A percentile compares a stretch with the other conserved stretches of the same genome.
Evolutionary conservation across 2,113 vertebrate genomes (phyloP).

Genomic region (Pelobates fuscus): DNA sequence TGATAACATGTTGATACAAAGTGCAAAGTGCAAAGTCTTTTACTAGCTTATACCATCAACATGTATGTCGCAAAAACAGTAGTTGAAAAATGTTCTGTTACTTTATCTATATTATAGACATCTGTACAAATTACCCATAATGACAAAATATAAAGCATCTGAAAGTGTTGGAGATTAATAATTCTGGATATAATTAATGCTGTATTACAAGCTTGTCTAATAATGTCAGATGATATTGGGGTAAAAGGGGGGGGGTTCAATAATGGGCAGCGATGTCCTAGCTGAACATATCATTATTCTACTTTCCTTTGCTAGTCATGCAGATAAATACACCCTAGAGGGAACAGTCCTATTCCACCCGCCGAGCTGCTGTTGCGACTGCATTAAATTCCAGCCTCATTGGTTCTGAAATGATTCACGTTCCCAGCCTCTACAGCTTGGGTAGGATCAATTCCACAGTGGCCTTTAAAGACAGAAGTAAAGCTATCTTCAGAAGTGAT

Average conservation of each 20-base stretch:
- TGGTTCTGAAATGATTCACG: constrained; percentile 52
- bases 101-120: not conserved
- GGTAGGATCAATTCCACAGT: constrained; percentile 11
- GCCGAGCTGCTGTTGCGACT: constrained; percentile 21
- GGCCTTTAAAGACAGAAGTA: constrained; percentile 48
- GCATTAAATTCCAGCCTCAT: constrained; percentile 45
- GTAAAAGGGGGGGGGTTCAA: constrained; percentile 9
- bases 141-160: not conserved
- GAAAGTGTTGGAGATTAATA: not conserved
- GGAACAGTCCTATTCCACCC: constrained; percentile 38
- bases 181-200: not conserved
- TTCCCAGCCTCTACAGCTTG: constrained; percentile 28
- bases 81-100: no score
- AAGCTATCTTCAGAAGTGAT: constrained; percentile 54
- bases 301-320: constrained; percentile 4
- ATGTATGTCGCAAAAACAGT: no score
- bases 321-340: constrained; percentile 49
- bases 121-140: not conserved
- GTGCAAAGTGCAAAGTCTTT: no score
- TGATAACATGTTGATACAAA: no score
- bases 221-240: not conserved
- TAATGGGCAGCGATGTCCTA: not conserved
- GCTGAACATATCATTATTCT: constrained; percentile 51
- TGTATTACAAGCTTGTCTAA: not conserved
- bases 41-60: no score